phyloP scores from a whole-genome alignment of 2,797 vertebrate species.

The Ispidina lecontei region DNA sequence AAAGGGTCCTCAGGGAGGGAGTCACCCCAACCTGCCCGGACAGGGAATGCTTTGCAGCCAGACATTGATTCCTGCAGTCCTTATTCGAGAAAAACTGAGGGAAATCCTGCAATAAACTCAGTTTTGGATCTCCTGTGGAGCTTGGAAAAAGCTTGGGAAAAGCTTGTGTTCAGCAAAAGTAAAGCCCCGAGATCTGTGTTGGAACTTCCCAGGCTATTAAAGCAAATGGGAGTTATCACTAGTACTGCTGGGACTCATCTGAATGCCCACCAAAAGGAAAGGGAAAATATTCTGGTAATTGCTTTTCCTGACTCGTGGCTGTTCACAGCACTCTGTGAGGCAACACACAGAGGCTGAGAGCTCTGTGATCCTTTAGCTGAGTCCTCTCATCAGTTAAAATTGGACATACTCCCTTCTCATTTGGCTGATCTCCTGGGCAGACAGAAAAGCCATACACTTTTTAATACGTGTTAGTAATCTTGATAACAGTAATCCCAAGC shows the following conservation, averaged over 20 bases:
- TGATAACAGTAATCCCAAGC: background rate
- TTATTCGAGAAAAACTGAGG: background rate
- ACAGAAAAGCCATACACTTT: background rate
- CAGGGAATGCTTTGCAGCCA: background rate
- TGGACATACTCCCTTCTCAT: background rate
- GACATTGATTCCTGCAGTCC: background rate
- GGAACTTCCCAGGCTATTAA: accelerated
- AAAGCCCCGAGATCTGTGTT: background rate
- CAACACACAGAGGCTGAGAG: background rate
- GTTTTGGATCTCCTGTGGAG: background rate
- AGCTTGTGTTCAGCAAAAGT: background rate
- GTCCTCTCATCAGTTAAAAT: background rate
- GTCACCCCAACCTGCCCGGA: background rate
- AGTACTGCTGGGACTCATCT: accelerated
- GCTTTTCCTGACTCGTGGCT: background rate
- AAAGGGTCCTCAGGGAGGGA: background rate
- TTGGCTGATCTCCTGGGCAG: background rate
- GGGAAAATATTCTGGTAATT: background rate
- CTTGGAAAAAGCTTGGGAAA: background rate
- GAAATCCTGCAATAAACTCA: background rate
- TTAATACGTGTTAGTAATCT: background rate
- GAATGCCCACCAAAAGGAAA: background rate
- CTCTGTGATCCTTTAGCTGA: background rate
- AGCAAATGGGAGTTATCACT: background rate
- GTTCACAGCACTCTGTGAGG: background rate